Percentiles rank a stretch among this genome's conserved stretches.
phyloP scores from a whole-genome alignment of 2,888 invertebrate species.

The Agrochola lota region DNA sequence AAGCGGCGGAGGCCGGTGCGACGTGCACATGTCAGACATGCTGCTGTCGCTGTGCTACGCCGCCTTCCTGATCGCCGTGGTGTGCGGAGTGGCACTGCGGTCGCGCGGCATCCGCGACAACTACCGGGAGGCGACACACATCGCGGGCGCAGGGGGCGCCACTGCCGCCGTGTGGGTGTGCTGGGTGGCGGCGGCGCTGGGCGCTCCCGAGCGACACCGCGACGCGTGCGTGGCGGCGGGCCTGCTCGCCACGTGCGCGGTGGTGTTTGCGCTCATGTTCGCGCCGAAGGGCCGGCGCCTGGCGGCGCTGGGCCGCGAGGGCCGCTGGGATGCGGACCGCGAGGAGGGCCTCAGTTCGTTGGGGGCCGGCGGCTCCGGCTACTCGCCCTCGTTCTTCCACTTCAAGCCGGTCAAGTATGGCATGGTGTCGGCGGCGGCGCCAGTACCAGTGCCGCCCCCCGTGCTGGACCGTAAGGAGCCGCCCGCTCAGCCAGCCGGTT shows the following conservation, averaged over 20 bases:
- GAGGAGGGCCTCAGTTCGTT: slow-evolving; percentile 96
- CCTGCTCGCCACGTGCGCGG: slow-evolving; percentile 95
- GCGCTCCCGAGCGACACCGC: slow-evolving; percentile 94
- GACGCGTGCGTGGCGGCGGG: slow-evolving; percentile 98
- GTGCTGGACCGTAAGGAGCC: slow-evolving; percentile 89
- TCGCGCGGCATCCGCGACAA: slow-evolving; percentile 97
- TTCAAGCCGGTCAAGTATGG: slow-evolving; percentile 96
- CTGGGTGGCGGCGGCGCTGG: slow-evolving; percentile 95
- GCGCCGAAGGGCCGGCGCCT: slow-evolving; percentile 97
- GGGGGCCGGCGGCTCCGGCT: slow-evolving; percentile 94
- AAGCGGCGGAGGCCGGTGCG: slow-evolving; percentile 88
- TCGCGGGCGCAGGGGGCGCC: slow-evolving; percentile 96
- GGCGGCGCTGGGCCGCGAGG: slow-evolving; percentile 97
- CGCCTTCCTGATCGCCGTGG: slow-evolving; percentile 95
- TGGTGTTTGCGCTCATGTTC: slow-evolving; percentile 98
- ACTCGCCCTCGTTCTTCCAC: slow-evolving; percentile 97
- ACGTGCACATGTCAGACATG: slow-evolving; percentile 93
- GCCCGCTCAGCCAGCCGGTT: slow-evolving; percentile 90
- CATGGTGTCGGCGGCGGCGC: slow-evolving; percentile 90
- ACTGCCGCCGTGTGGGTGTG: slow-evolving; percentile 96
- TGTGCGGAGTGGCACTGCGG: slow-evolving; percentile 95
- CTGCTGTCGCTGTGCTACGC: slow-evolving; percentile 95
- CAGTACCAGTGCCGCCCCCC: slow-evolving; percentile 82
- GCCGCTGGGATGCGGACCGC: slow-evolving; percentile 94
- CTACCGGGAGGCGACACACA: slow-evolving; percentile 97